Evolutionary conservation across 2,113 vertebrate species (phyloP), one percentile per base, ranked within the genome.

Genomic region (Rhabdomys dilectus): DNA sequence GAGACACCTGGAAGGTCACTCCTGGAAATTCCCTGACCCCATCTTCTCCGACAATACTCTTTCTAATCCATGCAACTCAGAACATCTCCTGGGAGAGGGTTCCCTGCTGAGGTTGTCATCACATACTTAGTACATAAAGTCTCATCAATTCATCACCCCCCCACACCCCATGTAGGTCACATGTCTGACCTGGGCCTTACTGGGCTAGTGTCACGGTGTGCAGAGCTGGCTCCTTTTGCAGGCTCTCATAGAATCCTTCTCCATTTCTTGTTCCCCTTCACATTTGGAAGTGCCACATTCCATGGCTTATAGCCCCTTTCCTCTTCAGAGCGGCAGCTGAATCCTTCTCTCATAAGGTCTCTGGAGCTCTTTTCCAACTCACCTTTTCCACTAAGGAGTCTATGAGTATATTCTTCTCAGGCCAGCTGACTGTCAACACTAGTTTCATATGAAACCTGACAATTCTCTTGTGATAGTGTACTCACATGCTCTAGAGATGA

Each of bases 231-330:
- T 64, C n/a, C 31, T 70, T 39, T 78, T 36, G 15, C 15, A 77
- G 36, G 21, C 3, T 5, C 51, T 16, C 0, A 15, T 48, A 24
- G 36, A 34, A 62, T 7, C 24, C 56, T 13, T 8, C 26, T 6
- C 42, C 5, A 12, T 15, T 4, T 21, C 22, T 53, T 0, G 2
- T 13, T 13, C 34, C 9, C 16, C 56, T 24, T 34, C 60, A 9
- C 31, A 51, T 22, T 29, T 45, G 0, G 29, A 58, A 39, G 31
- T n/a, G 1, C 26, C 2, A 1, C 1, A 0, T 36, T 36, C 68
- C 8, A 0, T 0, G 39, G 70, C 60, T 48, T 0, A 7, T 0
- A 13, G n/a, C 29, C 7, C 17, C 2, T 1, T 62, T 10, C 60
- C 60, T 82, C 21, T 2, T 22, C 8, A 82, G 80, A 62, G n/a